A percentile compares a stretch with the other conserved stretches of the same genome.
Evolutionary conservation across 1,140 invertebrate species (phyloP).

Genomic region (Drosophila eugracilis): DNA sequence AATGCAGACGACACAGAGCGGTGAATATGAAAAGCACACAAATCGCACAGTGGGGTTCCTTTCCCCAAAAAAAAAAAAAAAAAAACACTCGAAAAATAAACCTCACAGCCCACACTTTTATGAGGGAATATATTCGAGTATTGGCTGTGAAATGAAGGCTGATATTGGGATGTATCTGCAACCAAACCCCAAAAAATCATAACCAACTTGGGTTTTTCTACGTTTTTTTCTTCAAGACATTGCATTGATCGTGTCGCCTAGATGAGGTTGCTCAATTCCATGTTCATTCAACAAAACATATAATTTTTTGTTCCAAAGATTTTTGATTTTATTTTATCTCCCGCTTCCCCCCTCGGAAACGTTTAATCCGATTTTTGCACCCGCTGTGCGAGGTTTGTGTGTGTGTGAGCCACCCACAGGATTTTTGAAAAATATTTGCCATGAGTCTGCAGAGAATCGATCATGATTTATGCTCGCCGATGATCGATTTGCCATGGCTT

Average conservation of each 20-base stretch:
- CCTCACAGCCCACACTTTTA: constrained; percentile 62
- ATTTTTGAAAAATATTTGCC: constrained; percentile 40
- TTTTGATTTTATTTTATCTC: constrained; percentile 25
- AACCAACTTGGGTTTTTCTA: constrained; percentile 54
- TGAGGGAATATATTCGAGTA: constrained; percentile 24
- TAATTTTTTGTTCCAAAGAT: neutral
- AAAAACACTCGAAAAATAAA: constrained; percentile 27
- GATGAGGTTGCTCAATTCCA: constrained; percentile 62
- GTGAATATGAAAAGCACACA: constrained; percentile 82
- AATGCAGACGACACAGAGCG: constrained; percentile 53
- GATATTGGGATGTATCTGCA: constrained; percentile 43
- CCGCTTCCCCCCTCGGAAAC: constrained; percentile 28
- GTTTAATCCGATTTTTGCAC: constrained; percentile 80
- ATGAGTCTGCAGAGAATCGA: constrained; percentile 48
- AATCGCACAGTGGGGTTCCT: constrained; percentile 70
- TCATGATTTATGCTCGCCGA: constrained; percentile 73
- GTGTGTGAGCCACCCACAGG: constrained; percentile 72
- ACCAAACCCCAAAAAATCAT: constrained; percentile 32
- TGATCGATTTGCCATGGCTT: constrained; percentile 68
- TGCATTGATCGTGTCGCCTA: constrained; percentile 50
- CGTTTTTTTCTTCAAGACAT: constrained; percentile 2
- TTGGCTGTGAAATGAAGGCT: constrained; percentile 52
- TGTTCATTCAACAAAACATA: constrained; percentile 68
- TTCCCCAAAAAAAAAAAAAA: too few relatives aligned
- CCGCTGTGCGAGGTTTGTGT: constrained; percentile 59